Conservation (phyloP, 2,113 vertebrate genomes). For the Neolamprologus caudopunctatus region DNA sequence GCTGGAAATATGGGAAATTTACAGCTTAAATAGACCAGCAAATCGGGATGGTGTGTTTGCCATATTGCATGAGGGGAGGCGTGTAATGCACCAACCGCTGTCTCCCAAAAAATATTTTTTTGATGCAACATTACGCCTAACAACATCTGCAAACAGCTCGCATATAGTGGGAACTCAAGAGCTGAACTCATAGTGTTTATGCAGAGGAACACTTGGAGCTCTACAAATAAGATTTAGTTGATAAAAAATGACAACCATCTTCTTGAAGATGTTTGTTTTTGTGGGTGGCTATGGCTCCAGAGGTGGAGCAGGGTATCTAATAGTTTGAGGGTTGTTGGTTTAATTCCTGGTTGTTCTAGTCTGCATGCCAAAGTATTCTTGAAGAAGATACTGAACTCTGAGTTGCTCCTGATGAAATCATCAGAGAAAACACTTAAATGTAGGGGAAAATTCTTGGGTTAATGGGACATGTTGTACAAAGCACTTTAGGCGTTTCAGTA, state of each 20-base stretch:
- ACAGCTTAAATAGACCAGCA: background rate
- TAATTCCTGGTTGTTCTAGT: background rate
- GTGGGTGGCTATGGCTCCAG: background rate
- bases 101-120: background rate
- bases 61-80: background rate
- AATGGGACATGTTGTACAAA: background rate
- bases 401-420: background rate
- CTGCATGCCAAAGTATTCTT: background rate
- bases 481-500: background rate
- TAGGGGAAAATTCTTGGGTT: background rate
- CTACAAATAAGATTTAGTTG: background rate
- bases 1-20: background rate
- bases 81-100: background rate
- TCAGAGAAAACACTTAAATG: background rate
- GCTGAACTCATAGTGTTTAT: background rate
- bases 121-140: background rate
- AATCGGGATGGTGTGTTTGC: background rate
- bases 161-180: background rate
- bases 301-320: background rate
- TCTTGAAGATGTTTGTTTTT: background rate
- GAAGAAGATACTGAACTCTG: background rate
- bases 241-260: background rate
- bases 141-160: fast-evolving
- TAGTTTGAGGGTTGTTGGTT: background rate
- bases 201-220: background rate